Base-by-base conservation (phyloP, 2,113 vertebrate species). In the Engystomops pustulosus region DNA sequence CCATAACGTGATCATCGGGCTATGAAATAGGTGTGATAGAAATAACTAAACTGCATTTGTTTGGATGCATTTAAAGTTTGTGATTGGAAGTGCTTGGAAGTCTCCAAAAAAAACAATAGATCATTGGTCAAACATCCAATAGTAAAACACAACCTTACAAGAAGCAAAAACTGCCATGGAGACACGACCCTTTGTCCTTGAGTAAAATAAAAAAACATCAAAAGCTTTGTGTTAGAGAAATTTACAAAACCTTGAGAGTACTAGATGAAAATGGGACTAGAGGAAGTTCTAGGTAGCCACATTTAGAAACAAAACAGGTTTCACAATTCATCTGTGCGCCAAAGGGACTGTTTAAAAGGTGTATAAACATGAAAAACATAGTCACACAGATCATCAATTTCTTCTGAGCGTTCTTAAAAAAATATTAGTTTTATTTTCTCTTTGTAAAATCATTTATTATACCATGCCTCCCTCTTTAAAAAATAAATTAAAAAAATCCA, bases 391-490 rank as follows among this genome's bases (percentile, higher is more conserved):
- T 92, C 91, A 95, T 94, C 93, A 90, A 90, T 91, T 94, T 94
- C 93, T 94, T 94, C 92, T 92, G 92, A 95, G 93, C 93, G 93
- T 94, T 90, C 94, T 95, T 95, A 95, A 95, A 96, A 96, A 95
- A 95, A 96, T 94, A 95, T 93, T 92, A 91, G 91, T 93, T 93
- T 93, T 92, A 91, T 93, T 79, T 95, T 95, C 90, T 96, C 91
- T 95, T 96, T 95, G 94, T 94, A 94, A 95, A 96, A 95, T 95
- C 88, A 90, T 94, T 95, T 93, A 94, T 94, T 95, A 96, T 92
- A 94, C 94, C 93, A 93, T 94, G 93, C 93, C 94, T 95, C 95
- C 95, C 94, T 95, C 93, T 95, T 92, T 95, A 94, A 91, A 96
- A 96, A 95, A 93, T 90, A 95, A 95, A 94, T 91, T 90, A 91